These are phyloP conservation scores for Ctenochaetus hawaiiensis DNA, from an alignment of 2,797 vertebrate species.

Conservation along the genomic window DNA sequence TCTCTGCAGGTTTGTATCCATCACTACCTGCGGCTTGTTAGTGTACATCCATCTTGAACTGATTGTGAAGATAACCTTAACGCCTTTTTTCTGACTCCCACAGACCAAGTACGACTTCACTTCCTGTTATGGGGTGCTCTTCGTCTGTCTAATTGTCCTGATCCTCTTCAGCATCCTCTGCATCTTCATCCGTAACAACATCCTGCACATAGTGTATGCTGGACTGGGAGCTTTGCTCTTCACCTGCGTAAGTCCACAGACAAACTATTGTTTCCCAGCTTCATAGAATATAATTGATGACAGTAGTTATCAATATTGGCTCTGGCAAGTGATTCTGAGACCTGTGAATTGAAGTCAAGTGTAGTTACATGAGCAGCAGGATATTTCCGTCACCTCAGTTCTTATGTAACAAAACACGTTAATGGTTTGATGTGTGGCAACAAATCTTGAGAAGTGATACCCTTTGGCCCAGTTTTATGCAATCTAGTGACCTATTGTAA, in stretches of 20 bases:
- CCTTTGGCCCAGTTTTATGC: background rate
- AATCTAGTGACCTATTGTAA: background rate
- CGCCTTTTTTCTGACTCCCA: constrained; percentile 25
- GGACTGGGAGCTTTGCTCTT: constrained; percentile 92
- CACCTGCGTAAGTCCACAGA: constrained; percentile 89
- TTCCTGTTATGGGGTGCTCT: constrained; percentile 91
- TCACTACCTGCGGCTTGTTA: background rate
- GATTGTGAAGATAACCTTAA: background rate
- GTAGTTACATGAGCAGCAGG: background rate
- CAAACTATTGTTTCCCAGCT: background rate
- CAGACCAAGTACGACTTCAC: constrained; percentile 96
- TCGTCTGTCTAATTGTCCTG: constrained; percentile 91
- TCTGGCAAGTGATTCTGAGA: background rate
- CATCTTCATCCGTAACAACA: constrained; percentile 91
- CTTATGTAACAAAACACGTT: background rate
- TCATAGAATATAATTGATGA: background rate
- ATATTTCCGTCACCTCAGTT: background rate
- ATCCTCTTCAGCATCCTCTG: constrained; percentile 91
- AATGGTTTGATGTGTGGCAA: background rate
- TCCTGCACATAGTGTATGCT: constrained; percentile 91
- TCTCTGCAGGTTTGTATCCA: constrained; percentile 89
- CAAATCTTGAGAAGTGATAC: background rate
- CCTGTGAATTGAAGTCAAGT: background rate
- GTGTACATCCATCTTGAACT: background rate
- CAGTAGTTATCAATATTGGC: background rate